Conservation (phyloP, 2,888 invertebrate species). For the Cephus nigrinus region DNA sequence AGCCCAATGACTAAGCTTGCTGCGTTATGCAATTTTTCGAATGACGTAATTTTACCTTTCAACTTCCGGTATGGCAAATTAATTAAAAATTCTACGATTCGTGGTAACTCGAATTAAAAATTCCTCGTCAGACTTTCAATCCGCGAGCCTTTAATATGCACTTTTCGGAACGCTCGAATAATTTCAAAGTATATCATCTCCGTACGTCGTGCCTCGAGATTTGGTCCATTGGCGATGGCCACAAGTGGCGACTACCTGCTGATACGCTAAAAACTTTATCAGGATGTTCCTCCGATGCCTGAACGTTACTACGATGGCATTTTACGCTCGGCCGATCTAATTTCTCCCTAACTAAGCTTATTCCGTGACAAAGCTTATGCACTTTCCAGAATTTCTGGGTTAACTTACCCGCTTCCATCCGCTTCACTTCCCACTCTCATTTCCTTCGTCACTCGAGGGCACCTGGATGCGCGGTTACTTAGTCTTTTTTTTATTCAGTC, state of each 20-base stretch:
- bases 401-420: constrained; percentile 26
- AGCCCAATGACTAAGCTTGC: too few relatives aligned
- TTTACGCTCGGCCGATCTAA: constrained; percentile 48
- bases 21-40: too few relatives aligned
- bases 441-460: not conserved
- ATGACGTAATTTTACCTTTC: too few relatives aligned
- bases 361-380: constrained; percentile 53
- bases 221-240: not conserved
- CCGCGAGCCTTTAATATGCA: too few relatives aligned
- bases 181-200: not conserved
- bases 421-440: constrained; percentile 2
- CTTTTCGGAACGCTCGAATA: too few relatives aligned
- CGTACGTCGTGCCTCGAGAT: not conserved
- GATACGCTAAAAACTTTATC: not conserved
- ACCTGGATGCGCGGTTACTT: not conserved
- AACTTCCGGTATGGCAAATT: too few relatives aligned
- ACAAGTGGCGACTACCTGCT: not conserved
- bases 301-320: constrained; percentile 50
- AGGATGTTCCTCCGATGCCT: not conserved
- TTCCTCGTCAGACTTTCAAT: too few relatives aligned
- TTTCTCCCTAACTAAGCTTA: constrained; percentile 52
- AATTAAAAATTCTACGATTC: too few relatives aligned
- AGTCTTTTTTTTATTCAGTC: not conserved
- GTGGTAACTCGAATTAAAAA: too few relatives aligned
- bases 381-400: constrained; percentile 48